Conservation (phyloP, 2,797 vertebrate genomes). For the Coracias cyanogaster region DNA sequence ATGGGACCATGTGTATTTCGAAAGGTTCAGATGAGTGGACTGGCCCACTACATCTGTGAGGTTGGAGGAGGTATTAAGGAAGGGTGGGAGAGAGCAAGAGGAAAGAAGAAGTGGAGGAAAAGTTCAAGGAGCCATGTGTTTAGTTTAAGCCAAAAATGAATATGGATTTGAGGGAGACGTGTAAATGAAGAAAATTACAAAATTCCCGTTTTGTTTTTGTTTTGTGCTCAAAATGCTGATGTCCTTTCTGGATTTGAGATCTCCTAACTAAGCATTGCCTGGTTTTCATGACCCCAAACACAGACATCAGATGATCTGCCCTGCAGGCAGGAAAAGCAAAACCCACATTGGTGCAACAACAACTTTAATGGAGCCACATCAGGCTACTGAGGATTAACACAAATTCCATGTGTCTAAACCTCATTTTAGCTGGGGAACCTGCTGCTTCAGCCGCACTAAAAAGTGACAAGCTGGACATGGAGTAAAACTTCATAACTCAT, state of each 20-base stretch:
- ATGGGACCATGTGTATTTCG: neutral
- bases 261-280: neutral
- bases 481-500: neutral
- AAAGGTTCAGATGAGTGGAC: neutral
- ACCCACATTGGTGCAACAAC: neutral
- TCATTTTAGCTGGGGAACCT: neutral
- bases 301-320: neutral
- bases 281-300: neutral
- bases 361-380: constrained; percentile 21
- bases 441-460: neutral
- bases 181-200: neutral
- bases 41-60: neutral
- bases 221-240: neutral
- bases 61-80: neutral
- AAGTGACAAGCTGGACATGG: neutral
- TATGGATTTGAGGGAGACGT: neutral
- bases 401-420: constrained; percentile 7
- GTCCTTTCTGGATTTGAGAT: neutral
- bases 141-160: neutral
- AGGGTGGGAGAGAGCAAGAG: neutral
- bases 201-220: neutral
- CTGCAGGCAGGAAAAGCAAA: constrained; percentile 12
- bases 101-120: neutral
- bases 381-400: constrained; percentile 1
- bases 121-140: neutral